Percentiles rank a stretch among this genome's conserved stretches.
phyloP scores from a whole-genome alignment of 2,888 invertebrate species.

The Synergus gifuensis region DNA sequence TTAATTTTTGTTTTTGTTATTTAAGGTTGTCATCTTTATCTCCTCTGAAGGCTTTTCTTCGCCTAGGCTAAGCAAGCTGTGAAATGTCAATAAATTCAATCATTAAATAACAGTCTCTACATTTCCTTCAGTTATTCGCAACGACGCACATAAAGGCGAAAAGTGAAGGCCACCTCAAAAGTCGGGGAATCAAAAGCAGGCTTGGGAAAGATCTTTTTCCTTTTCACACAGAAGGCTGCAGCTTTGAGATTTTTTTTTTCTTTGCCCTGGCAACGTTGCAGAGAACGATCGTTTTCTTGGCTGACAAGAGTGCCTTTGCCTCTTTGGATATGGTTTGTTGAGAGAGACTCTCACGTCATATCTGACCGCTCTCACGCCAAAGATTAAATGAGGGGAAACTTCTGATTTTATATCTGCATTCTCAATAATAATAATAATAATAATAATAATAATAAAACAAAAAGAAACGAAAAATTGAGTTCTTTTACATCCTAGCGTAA shows the following conservation, averaged over 20 bases:
- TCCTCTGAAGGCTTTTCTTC: not conserved
- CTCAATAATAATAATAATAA: not conserved
- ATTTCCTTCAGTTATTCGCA: not conserved
- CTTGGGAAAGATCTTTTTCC: not conserved
- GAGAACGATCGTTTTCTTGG: conserved; percentile 35
- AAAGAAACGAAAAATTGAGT: no score
- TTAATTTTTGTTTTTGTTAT: not conserved
- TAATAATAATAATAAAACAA: no score
- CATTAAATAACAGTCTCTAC: not conserved
- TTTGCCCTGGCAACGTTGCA: conserved; percentile 32
- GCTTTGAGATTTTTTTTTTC: conserved; percentile 9
- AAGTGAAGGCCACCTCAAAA: conserved; percentile 20
- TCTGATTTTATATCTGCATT: conserved; percentile 47
- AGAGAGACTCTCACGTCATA: conserved; percentile 48
- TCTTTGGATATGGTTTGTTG: conserved; percentile 15
- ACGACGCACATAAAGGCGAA: not conserved
- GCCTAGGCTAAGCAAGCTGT: not conserved
- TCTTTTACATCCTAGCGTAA: no score
- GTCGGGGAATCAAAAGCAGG: not conserved
- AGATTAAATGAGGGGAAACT: conserved; percentile 56
- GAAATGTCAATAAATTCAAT: not conserved
- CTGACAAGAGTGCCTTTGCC: conserved; percentile 15
- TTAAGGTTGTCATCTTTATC: not conserved
- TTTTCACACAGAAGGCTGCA: not conserved
- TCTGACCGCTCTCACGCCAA: conserved; percentile 57